Evolutionary conservation across 2,797 vertebrate genomes (phyloP).

Genomic region (Psittacula echo): DNA sequence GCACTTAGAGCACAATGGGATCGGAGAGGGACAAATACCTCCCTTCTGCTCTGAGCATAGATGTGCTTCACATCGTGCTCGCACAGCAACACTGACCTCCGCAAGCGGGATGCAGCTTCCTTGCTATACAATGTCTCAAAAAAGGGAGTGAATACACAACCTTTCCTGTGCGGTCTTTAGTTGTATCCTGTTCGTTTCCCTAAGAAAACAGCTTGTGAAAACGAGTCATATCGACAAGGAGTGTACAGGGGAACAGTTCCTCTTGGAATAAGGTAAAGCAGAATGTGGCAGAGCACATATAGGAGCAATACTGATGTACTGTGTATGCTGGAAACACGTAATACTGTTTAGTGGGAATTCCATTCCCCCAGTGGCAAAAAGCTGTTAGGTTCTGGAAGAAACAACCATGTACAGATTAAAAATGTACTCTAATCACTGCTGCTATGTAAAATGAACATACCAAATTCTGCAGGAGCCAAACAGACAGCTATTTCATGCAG

Average conservation of each 20-base stretch:
- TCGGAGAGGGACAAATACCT: background rate
- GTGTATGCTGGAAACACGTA: background rate
- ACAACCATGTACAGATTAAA: background rate
- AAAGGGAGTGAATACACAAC: background rate
- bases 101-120: background rate
- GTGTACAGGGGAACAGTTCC: background rate
- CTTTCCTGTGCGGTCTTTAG: background rate
- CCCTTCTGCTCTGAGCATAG: accelerated
- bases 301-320: background rate
- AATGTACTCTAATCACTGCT: background rate
- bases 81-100: background rate
- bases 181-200: background rate
- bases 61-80: background rate
- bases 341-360: background rate
- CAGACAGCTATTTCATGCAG: constrained; percentile 40
- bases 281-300: background rate
- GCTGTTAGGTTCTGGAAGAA: background rate
- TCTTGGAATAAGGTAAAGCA: background rate
- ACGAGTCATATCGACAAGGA: background rate
- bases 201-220: background rate
- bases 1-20: background rate
- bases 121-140: background rate
- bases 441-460: background rate
- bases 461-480: background rate
- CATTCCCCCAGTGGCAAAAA: background rate